Conservation (phyloP, 2,888 invertebrate species). For the Odontocolon sp. region DNA sequence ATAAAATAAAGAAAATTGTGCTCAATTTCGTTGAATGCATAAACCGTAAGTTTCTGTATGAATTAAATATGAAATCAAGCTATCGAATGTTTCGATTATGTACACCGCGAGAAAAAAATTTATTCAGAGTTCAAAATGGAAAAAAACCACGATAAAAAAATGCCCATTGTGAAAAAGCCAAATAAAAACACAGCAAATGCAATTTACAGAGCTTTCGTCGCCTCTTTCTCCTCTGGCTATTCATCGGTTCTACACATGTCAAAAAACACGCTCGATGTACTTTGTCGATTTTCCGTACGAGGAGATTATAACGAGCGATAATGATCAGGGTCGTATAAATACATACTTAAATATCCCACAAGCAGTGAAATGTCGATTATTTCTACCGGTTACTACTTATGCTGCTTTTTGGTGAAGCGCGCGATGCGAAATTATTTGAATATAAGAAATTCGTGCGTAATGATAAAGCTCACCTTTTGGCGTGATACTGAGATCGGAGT, state of each 20-base stretch:
- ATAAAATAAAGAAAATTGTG: too few species aligned
- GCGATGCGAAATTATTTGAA: constrained; percentile 3
- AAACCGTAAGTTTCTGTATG: too few species aligned
- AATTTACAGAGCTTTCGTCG: not conserved
- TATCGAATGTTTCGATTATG: too few species aligned
- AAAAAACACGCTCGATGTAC: not conserved
- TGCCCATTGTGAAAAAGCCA: too few species aligned
- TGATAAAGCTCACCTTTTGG: constrained; percentile 89
- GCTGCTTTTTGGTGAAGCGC: constrained; percentile 17
- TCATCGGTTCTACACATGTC: not conserved
- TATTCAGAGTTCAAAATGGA: too few species aligned
- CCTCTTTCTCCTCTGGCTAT: not conserved
- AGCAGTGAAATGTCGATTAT: constrained; percentile 5
- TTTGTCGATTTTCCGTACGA: constrained; percentile 9
- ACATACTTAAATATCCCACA: constrained; percentile 1
- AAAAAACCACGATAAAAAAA: too few species aligned
- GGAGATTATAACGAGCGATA: constrained; percentile 7
- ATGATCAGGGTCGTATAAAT: constrained; percentile 9
- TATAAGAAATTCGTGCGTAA: constrained; percentile 12
- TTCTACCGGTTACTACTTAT: not conserved
- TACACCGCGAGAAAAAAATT: too few species aligned
- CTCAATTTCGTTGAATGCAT: too few species aligned
- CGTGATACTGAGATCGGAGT: constrained; percentile 95
- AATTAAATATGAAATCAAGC: too few species aligned
- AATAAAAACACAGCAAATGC: not conserved